These are phyloP conservation scores for Sarcophaga subvicina DNA, from an alignment of 2,888 invertebrate genomes.

Conservation along the genomic window DNA sequence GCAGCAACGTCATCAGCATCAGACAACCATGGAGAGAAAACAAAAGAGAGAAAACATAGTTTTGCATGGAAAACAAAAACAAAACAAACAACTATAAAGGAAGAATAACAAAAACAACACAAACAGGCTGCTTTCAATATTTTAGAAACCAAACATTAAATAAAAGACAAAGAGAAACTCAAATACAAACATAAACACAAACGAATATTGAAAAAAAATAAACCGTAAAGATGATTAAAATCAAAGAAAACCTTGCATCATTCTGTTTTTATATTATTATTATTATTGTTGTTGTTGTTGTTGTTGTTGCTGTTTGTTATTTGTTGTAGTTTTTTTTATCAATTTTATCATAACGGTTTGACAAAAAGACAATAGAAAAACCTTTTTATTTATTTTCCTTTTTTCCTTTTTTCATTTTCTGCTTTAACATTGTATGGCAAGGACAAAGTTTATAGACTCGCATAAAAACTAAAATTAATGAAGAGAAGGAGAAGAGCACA, in stretches of 20 bases:
- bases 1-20: no score
- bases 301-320: background rate
- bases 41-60: no score
- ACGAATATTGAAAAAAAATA: background rate
- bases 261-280: background rate
- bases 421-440: conserved; percentile 40
- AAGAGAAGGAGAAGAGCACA: background rate
- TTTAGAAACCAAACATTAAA: background rate
- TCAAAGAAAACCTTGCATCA: conserved; percentile 49
- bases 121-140: background rate
- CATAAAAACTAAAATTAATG: background rate
- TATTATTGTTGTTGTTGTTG: background rate
- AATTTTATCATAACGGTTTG: background rate
- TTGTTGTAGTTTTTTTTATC: background rate
- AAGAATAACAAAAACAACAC: background rate
- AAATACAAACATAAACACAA: background rate
- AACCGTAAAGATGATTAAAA: conserved; percentile 24
- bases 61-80: no score
- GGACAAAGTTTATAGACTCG: conserved; percentile 39
- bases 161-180: background rate
- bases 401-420: no score
- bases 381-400: background rate
- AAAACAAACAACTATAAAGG: no score
- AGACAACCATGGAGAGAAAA: no score
- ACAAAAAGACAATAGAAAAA: conserved; percentile 1